Conservation (phyloP, 2,113 vertebrate species). For the Equus przewalskii region DNA sequence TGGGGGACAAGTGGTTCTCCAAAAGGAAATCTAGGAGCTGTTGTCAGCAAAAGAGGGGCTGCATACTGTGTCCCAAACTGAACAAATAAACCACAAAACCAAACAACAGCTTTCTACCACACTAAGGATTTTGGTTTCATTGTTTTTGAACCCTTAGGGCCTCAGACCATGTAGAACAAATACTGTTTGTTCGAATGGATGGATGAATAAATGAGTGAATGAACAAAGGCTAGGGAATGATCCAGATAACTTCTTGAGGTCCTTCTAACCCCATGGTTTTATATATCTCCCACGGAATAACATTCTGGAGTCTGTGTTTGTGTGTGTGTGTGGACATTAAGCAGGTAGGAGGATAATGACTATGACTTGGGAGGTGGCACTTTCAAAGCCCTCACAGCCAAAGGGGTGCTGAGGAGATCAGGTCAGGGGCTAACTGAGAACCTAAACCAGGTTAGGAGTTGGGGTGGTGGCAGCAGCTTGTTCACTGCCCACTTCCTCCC, state of each 20-base stretch:
- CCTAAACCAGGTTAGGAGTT: no score
- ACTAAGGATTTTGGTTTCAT: neutral
- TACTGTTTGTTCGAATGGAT: neutral
- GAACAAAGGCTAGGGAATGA: neutral
- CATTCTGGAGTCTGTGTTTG: neutral
- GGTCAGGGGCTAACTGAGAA: neutral
- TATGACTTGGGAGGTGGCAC: neutral
- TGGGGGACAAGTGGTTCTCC: neutral
- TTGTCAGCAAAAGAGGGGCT: neutral
- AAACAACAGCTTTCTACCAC: neutral
- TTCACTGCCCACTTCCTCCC: neutral
- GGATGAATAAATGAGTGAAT: neutral
- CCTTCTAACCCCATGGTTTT: neutral
- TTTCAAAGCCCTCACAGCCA: neutral
- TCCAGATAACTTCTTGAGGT: neutral
- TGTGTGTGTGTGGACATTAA: neutral
- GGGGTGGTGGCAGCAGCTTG: rapidly evolving
- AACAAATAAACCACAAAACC: neutral
- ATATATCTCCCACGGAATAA: neutral
- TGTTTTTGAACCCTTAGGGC: neutral
- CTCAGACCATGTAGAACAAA: neutral
- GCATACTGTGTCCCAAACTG: neutral
- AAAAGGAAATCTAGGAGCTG: neutral
- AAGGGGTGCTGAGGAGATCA: neutral
- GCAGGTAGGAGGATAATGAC: neutral